A percentile compares a stretch with the other conserved stretches of the same genome.
phyloP scores from a whole-genome alignment of 2,113 vertebrate genomes.

The Actenoides lindsayi region DNA sequence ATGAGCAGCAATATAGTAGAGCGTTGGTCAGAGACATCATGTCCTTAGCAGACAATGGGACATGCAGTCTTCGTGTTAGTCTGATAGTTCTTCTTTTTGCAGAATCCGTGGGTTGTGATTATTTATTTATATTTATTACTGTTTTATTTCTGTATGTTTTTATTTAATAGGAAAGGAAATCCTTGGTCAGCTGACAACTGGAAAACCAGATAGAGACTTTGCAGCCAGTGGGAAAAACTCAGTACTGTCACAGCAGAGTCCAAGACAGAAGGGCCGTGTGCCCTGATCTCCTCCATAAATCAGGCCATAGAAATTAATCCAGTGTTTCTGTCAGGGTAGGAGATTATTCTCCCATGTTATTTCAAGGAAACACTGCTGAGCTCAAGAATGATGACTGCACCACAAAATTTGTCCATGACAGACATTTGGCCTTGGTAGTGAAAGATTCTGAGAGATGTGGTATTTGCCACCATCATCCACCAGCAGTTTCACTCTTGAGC shows the following conservation, averaged over 20 bases:
- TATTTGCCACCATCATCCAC: background rate
- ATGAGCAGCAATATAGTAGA: constrained; percentile 80
- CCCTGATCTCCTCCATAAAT: background rate
- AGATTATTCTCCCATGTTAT: background rate
- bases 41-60: constrained; percentile 6
- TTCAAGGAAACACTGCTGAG: background rate
- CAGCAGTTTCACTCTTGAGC: background rate
- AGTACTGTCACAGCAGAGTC: background rate
- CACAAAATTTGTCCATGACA: background rate
- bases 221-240: background rate
- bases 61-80: background rate
- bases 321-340: background rate
- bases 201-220: background rate
- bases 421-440: background rate
- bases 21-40: constrained; percentile 71
- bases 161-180: background rate
- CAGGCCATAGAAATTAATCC: background rate
- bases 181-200: background rate
- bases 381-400: background rate
- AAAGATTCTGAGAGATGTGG: background rate
- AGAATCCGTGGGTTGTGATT: constrained; percentile 2
- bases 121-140: constrained; percentile 50
- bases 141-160: background rate
- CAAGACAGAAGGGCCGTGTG: background rate
- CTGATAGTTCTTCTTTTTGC: background rate